Conservation (phyloP, 2,113 vertebrate genomes). For the Abramis brama region DNA sequence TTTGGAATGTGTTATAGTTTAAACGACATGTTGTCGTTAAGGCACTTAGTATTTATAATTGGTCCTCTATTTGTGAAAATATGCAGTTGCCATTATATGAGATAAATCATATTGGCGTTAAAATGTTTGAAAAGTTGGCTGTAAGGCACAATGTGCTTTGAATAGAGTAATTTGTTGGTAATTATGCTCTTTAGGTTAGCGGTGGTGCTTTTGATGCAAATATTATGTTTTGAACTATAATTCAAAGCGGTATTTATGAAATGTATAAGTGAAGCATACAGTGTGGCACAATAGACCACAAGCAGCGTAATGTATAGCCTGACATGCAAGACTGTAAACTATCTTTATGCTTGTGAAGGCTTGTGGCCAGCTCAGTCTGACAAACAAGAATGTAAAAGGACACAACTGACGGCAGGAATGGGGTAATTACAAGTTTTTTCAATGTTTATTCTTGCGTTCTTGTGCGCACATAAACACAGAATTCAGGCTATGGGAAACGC, state of each 20-base stretch:
- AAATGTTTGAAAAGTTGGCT: background rate
- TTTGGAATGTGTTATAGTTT: too few relatives aligned
- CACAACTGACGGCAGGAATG: constrained; percentile 16
- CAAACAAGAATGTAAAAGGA: constrained; percentile 15
- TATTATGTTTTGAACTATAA: background rate
- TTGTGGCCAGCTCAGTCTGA: constrained; percentile 15
- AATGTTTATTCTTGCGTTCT: background rate
- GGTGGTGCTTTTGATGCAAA: background rate
- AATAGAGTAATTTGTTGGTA: background rate
- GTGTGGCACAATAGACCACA: constrained; percentile 1
- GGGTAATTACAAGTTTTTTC: constrained; percentile 4
- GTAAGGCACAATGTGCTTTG: background rate
- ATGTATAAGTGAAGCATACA: background rate
- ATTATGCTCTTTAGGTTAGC: background rate
- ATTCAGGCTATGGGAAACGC: constrained; percentile 23
- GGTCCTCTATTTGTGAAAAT: background rate
- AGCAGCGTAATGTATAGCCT: background rate
- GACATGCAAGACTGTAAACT: background rate
- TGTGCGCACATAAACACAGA: constrained; percentile 5
- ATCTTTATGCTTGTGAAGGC: constrained; percentile 6
- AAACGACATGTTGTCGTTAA: background rate
- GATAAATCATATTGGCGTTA: background rate
- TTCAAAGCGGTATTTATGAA: constrained; percentile 1
- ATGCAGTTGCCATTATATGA: background rate
- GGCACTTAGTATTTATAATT: background rate